Base-by-base conservation (phyloP, 2,113 vertebrate genomes). In the Laticauda laticaudata region DNA sequence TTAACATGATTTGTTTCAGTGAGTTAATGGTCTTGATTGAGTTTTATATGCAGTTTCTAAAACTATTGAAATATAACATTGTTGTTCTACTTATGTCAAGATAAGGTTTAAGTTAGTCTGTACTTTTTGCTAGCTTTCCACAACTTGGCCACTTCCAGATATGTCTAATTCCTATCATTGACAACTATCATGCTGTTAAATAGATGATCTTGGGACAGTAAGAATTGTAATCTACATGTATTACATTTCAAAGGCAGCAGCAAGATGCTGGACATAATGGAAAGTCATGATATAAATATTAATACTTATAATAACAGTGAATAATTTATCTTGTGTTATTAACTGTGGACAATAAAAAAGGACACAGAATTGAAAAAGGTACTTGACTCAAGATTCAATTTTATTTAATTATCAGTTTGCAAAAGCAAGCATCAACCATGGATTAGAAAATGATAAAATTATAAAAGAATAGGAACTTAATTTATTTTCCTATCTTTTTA, bases 361-460 rank as follows among this genome's bases (percentile, higher is more conserved):
- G 34, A 14, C 2, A 87, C 14, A 95, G 91, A 92, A 23, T 92
- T 92, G 2, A 91, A 26, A 93, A 5, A 93, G 34, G 89, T 48
- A n/a, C 5, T 55, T 85, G 45, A 93, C 12, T 21, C 53, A 85
- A 94, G 26, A 81, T 90, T 92, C 24, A 57, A 93, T 89, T 97
- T 97, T 97, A 97, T 97, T 97, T 55, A 93, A 0, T 75, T 57
- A 69, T 5, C 34, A 21, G 12, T 57, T 81, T 75, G 94, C 88
- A 93, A 94, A 92, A 1, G 1, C 9, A 57, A 29, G 7, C n/a
- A 75, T 94, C 34, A 56, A 34, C 5, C 9, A 6, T 90, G 43
- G 75, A 90, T 90, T 87, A 90, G 55, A 90, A 90, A 93, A 87
- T 54, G 61, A 45, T 29, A 90, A 93, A 93, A 89, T 91, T 2